Percentiles rank a stretch among this genome's conserved stretches.
Evolutionary conservation across 2,113 vertebrate species (phyloP).

Genomic region (Nematolebias whitei): DNA sequence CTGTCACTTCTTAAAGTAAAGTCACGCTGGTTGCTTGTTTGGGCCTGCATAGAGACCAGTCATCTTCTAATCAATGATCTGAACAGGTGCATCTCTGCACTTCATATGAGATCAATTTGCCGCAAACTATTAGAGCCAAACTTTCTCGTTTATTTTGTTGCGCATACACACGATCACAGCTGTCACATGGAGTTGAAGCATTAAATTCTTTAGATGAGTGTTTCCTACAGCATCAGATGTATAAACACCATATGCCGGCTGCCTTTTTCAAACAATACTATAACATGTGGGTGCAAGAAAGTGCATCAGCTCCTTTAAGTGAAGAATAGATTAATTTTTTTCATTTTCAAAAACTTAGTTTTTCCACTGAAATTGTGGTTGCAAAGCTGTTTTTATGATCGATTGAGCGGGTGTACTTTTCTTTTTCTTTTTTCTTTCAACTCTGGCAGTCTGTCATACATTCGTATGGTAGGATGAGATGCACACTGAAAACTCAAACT

Average conservation of each 20-base stretch:
- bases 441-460: too few relatives aligned
- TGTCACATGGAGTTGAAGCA: constrained; percentile 44
- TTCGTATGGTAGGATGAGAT: too few relatives aligned
- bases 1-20: constrained; percentile 42
- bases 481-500: too few relatives aligned
- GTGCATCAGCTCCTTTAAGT: constrained; percentile 43
- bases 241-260: constrained; percentile 39
- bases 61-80: constrained; percentile 50
- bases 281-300: constrained; percentile 16
- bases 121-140: constrained; percentile 27
- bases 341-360: constrained; percentile 14
- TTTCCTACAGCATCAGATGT: constrained; percentile 45
- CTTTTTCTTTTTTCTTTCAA: too few relatives aligned
- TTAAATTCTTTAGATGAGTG: constrained; percentile 51
- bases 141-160: constrained; percentile 16
- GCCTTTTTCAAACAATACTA: constrained; percentile 44
- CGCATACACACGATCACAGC: constrained; percentile 37
- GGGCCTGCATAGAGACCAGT: constrained; percentile 21
- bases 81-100: constrained; percentile 40
- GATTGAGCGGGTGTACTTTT: too few relatives aligned
- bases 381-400: neutral
- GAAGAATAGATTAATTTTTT: constrained; percentile 22
- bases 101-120: constrained; percentile 60
- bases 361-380: neutral
- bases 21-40: constrained; percentile 16